Conservation (phyloP, 2,113 vertebrate species). For the Corynorhinus townsendii region DNA sequence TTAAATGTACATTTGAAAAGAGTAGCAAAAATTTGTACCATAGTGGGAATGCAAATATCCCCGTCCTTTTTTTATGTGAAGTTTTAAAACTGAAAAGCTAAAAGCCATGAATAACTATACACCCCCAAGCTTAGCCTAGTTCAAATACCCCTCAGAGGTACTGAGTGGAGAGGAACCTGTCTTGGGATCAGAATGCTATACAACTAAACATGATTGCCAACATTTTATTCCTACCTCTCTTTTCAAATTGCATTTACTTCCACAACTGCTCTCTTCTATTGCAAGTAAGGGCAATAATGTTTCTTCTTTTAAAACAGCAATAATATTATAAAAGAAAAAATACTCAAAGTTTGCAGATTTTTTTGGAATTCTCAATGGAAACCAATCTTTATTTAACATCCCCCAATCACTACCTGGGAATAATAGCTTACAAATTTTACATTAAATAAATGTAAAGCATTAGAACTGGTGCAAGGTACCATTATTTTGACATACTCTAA, state of each 20-base stretch:
- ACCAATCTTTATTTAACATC: conserved; percentile 38
- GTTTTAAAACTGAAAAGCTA: conserved; percentile 2
- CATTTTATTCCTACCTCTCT: conserved; percentile 1
- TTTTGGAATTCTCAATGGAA: conserved; percentile 46
- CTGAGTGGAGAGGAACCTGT: background rate
- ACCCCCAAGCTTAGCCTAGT: background rate
- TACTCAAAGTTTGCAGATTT: conserved; percentile 14
- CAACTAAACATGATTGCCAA: background rate
- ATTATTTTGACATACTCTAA: conserved; percentile 53
- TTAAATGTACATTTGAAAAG: conserved; percentile 12
- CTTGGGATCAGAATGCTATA: background rate
- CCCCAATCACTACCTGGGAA: conserved; percentile 21
- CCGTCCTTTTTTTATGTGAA: background rate
- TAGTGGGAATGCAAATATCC: background rate
- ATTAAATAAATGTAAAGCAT: conserved; percentile 54
- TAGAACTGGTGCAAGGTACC: conserved; percentile 46
- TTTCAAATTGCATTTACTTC: conserved; percentile 1
- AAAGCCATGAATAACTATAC: background rate
- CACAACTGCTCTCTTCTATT: background rate
- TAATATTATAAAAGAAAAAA: conserved; percentile 4
- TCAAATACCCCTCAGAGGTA: background rate
- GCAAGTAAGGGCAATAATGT: background rate
- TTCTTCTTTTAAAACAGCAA: conserved; percentile 40
- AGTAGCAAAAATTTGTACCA: conserved; percentile 4
- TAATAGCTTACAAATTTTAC: conserved; percentile 41